Conservation (phyloP, 2,888 invertebrate species). For the Argynnis bischoffii region DNA sequence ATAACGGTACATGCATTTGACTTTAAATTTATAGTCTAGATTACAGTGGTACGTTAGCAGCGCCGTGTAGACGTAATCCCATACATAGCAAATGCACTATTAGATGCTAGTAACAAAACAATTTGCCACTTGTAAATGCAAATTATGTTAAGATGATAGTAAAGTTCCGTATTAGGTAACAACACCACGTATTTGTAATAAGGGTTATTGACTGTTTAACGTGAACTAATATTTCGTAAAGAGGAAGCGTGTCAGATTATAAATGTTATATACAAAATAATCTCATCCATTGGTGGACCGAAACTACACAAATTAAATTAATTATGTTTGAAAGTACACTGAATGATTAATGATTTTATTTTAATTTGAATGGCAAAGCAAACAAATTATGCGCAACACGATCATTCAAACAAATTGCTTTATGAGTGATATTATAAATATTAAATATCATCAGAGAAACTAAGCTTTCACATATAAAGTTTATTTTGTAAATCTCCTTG, state of each 20-base stretch:
- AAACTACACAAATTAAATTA: neutral
- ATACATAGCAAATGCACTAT: slow-evolving; percentile 27
- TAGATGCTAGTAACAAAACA: slow-evolving; percentile 28
- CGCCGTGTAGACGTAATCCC: slow-evolving; percentile 18
- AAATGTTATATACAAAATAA: slow-evolving; percentile 1
- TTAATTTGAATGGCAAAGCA: slow-evolving; percentile 8
- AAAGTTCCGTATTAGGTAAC: slow-evolving; percentile 30
- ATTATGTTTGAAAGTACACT: slow-evolving; percentile 5
- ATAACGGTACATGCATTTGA: slow-evolving; percentile 54
- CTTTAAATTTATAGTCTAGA: slow-evolving; percentile 52
- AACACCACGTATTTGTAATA: slow-evolving; percentile 33
- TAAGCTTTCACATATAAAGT: neutral
- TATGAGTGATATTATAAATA: neutral
- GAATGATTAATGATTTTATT: slow-evolving; percentile 18
- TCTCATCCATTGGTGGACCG: no score
- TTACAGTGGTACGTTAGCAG: slow-evolving; percentile 43
- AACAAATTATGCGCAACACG: slow-evolving; percentile 8
- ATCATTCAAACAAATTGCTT: slow-evolving; percentile 11
- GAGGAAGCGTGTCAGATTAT: slow-evolving; percentile 21
- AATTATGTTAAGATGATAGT: slow-evolving; percentile 36
- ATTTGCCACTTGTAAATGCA: slow-evolving; percentile 40
- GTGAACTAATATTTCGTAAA: slow-evolving; percentile 20
- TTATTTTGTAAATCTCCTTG: neutral
- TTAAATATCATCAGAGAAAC: slow-evolving; percentile 16
- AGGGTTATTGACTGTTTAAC: slow-evolving; percentile 29